Conservation (phyloP, 2,113 vertebrate species). For the Penelope pileata region DNA sequence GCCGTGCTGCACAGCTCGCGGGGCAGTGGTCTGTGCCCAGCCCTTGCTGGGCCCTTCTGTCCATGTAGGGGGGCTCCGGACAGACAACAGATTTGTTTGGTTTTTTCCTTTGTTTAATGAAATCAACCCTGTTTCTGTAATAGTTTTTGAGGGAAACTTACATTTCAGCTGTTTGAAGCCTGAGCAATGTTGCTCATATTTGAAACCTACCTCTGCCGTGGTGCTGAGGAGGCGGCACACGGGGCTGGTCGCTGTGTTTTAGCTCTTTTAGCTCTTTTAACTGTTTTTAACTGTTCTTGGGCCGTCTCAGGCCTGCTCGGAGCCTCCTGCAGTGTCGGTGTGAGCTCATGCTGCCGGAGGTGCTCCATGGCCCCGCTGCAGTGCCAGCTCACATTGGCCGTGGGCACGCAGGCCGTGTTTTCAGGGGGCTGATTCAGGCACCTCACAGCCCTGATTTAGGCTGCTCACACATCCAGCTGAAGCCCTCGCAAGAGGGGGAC, state of each 20-base stretch:
- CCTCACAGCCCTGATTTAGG: neutral
- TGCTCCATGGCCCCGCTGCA: neutral
- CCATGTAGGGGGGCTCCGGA: neutral
- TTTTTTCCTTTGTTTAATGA: neutral
- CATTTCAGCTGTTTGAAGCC: neutral
- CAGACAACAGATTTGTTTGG: neutral
- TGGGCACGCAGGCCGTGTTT: neutral
- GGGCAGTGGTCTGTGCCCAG: neutral
- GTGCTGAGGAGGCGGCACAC: neutral
- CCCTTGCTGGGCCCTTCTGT: neutral
- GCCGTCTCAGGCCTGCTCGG: accelerated
- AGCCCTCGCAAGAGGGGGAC: neutral
- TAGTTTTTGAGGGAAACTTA: neutral
- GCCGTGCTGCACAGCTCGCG: accelerated
- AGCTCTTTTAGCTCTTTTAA: neutral
- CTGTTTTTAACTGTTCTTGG: neutral
- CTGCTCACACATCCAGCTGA: neutral
- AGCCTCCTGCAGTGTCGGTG: accelerated
- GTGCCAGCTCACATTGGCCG: neutral
- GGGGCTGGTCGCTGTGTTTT: neutral
- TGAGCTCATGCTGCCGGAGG: accelerated
- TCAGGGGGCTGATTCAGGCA: neutral
- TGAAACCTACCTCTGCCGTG: neutral
- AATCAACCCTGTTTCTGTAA: neutral
- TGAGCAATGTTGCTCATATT: neutral